These are phyloP conservation scores for Argya squamiceps DNA, from an alignment of 2,797 vertebrate genomes.

Conservation along the genomic window DNA sequence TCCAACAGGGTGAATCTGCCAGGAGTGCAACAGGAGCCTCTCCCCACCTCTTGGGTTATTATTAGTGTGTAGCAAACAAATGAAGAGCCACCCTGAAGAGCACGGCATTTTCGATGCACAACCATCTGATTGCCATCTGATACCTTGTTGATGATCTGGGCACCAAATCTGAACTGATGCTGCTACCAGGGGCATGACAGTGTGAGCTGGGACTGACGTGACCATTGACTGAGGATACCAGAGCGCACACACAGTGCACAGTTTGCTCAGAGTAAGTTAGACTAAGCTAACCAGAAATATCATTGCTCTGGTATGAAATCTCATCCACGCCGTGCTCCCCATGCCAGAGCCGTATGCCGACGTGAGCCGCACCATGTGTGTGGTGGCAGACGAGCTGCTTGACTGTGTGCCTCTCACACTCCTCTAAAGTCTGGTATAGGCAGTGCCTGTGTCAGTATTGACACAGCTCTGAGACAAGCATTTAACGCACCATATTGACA, in stretches of 20 bases:
- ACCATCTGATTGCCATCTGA: neutral
- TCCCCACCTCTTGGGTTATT: neutral
- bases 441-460: neutral
- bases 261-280: neutral
- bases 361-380: neutral
- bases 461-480: neutral
- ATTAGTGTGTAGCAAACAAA: neutral
- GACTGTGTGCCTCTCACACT: neutral
- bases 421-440: neutral
- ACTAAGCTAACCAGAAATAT: neutral
- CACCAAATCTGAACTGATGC: neutral
- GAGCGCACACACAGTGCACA: neutral
- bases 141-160: neutral
- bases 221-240: neutral
- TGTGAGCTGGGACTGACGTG: neutral
- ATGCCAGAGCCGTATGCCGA: neutral
- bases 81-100: neutral
- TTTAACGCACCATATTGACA: neutral
- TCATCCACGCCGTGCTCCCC: neutral
- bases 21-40: neutral
- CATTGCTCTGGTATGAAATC: neutral
- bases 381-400: neutral
- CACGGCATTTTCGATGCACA: rapidly evolving
- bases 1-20: neutral
- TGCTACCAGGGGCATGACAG: neutral